Evolutionary conservation across 2,797 vertebrate genomes (phyloP), one percentile per base, ranked within the genome.

Genomic region (Acipenser oxyrinchus): DNA sequence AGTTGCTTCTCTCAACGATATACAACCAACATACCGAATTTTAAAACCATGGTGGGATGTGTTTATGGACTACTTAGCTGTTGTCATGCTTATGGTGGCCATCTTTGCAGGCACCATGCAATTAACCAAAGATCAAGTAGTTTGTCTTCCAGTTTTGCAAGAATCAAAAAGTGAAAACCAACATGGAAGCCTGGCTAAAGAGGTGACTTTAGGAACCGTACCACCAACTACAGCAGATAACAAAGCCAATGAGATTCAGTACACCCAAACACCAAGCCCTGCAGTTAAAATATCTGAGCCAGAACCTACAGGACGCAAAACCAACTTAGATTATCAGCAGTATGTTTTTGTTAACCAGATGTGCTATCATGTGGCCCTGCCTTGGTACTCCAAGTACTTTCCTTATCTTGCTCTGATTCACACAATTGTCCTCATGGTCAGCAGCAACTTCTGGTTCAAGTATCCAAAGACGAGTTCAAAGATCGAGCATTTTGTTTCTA

Each of bases 31-130:
- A 12, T 99, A 99, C 74, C 92, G 95, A 57, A 99, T 98, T 75
- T 87, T 99, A 84, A 99, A 99, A 84, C 97, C 97, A 95, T 99
- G 97, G 97, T 99, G 97, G 97, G 97, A 99, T 70, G 97, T 99
- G 60, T 99, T 99, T 83, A 99, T 98, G 96, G 97, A 99, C 88
- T 99, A 99, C 79, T 88, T 99, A 37, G 95, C 94, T 9, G 92
- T 97, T 51, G 93, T 98, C 73, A 99, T 99, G 96, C 81, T 99
- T 78, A 99, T 99, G 96, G 86, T 99, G 75, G 95, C 96, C 67
- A 98, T 99, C 84, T 99, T 99, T 84, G 94, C 96, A 61, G 97
- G 97, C 84, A 99, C 97, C 52, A 98, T 99, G 96, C 97, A 99
- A 81, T 85, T 99, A 81, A 98, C 96, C 78, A 97, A 93, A 91